Percentiles rank a stretch among this genome's conserved stretches.
Conservation (phyloP, 1,140 invertebrate species). For the Hyphantria cunea region DNA sequence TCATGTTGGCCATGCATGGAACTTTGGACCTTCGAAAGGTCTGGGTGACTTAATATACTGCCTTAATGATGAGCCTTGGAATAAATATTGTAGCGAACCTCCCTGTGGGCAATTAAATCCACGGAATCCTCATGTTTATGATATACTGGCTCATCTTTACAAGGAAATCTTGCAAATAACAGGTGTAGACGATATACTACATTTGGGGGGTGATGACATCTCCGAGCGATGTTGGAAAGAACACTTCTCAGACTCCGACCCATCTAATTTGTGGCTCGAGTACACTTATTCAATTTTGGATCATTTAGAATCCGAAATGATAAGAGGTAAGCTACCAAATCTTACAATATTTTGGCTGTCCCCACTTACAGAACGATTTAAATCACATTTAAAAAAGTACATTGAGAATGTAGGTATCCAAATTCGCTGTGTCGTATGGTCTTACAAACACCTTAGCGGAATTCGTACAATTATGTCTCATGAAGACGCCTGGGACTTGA, state of each 20-base stretch:
- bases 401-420: conserved; percentile 70
- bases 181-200: conserved; percentile 86
- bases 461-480: conserved; percentile 90
- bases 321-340: conserved; percentile 84
- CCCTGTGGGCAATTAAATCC: conserved; percentile 91
- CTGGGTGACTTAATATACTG: conserved; percentile 86
- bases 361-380: conserved; percentile 86
- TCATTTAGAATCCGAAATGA: conserved; percentile 77
- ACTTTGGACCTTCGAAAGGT: conserved; percentile 84
- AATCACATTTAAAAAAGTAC: conserved; percentile 84
- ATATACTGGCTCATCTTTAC: conserved; percentile 85
- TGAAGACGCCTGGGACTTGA: conserved; percentile 91
- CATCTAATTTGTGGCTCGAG: conserved; percentile 87
- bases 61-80: conserved; percentile 87
- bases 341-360: conserved; percentile 89
- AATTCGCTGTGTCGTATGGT: conserved; percentile 87
- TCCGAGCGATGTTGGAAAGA: conserved; percentile 83
- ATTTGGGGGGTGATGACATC: conserved; percentile 91
- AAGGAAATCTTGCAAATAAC: conserved; percentile 85
- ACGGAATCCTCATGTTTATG: conserved; percentile 86
- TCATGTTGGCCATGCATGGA: conserved; percentile 89
- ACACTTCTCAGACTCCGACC: conserved; percentile 85
- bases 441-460: conserved; percentile 85
- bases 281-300: conserved; percentile 85
- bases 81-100: conserved; percentile 88